Base-by-base conservation (phyloP, 1,140 invertebrate species). In the Rhyzopertha dominica region DNA sequence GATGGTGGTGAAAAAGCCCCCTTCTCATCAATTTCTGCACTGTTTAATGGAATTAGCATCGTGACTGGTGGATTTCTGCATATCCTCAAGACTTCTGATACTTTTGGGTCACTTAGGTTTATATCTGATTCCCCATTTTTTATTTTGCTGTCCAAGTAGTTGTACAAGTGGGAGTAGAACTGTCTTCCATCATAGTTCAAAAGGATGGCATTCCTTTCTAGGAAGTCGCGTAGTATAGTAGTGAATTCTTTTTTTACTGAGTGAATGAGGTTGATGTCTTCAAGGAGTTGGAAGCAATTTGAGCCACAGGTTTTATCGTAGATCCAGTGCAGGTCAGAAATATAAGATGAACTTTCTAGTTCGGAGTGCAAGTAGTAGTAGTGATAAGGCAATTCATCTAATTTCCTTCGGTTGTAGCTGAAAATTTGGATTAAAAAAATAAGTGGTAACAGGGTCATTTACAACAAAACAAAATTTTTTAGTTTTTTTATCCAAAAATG, bases 321-420 rank as follows among this genome's bases (percentile, higher is more conserved):
- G 8, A 89, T 73, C 85, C 85, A 89, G 42, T 75, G 73, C 4
- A 81, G 64, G 59, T 87, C 77, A 9, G 77, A 78, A 49, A 86
- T 66, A 52, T 71, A 69, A 10, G 64, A 58, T 16, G 61, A 67
- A 24, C 54, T 47, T 24, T 64, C 54, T 8, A 71, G 55, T 24
- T 59, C 39, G 55, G 55, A 32, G 56, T 64, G 32, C 14, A 67
- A 31, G 36, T 66, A 56, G 45, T 57, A 61, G 36, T 64, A 68
- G 51, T 89, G 85, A 68, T 79, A 85, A 38, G 88, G 87, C 29
- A 91, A 70, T 68, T 92, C 87, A 66, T 87, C 85, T 29, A 88
- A 70, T 69, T 84, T 87, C 61, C 88, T 70, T n/a, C 78, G 74
- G 65, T 90, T 88, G 63, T 82, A 82, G 59, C 82, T 82, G 61